Base-by-base conservation (phyloP, 2,797 vertebrate genomes). In the Choloepus didactylus region DNA sequence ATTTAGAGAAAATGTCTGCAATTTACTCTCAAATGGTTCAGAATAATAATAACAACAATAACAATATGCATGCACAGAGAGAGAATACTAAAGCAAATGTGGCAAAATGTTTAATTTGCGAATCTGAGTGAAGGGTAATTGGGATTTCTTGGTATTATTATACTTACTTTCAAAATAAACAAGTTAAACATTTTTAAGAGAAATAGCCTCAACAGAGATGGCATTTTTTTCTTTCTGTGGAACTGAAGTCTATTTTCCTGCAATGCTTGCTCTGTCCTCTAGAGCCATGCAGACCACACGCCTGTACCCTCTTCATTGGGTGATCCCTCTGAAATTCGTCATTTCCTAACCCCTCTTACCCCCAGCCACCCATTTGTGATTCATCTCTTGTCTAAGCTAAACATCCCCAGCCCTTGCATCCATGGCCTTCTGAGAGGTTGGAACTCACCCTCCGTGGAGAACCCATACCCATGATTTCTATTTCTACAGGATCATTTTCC, bases 81-180 rank as follows among this genome's bases (percentile, higher is more conserved):
- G 25, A 92, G 79, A 81, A 88, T 41, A 49, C 46, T 60, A 82
- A 89, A 93, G 54, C 51, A 31, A 92, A 69, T 27, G 16, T 38
- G 31, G 80, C 35, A 27, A 35, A 54, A 77, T 19, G 41, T 35
- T 29, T 44, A 27, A 59, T 67, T 64, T 56, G 79, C 11, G 67
- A 82, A 60, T 89, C 64, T 41, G 46, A 67, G 54, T 21, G 51
- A 64, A 77, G 46, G 29, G 27, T 10, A 46, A 16, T 35, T 67
- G 84, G 51, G 49, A 82, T 91, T 84, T 89, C 89, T 95, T 23
- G 62, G 56, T 18, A 16, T 82, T 67, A 19, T 70, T 87, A 60
- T 70, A 77, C 38, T 29, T 75, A 46, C 66, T 82, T 96, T 49
- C 23, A 83, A 84, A 95, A 82, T 82, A 21, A 89, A 54, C 46